A percentile compares a stretch with the other conserved stretches of the same genome.
These are phyloP conservation scores for Ornithoptera priamus DNA, from an alignment of 2,888 invertebrate species.

Conservation along the genomic window DNA sequence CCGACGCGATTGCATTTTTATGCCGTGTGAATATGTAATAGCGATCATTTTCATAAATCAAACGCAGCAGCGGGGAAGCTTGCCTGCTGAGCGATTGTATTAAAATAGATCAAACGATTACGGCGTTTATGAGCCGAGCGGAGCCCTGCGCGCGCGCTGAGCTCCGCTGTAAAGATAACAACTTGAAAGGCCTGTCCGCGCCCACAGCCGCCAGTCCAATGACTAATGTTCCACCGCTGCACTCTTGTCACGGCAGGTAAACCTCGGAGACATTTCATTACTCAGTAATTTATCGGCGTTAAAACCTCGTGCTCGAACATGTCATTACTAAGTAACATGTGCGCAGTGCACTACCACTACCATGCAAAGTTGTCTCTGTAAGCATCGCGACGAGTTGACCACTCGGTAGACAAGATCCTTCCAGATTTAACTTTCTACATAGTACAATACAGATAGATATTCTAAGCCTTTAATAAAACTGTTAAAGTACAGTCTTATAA, in stretches of 20 bases:
- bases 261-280: conserved; percentile 1
- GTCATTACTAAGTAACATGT: too few species aligned
- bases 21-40: conserved; percentile 3
- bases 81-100: background rate
- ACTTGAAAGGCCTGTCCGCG: conserved; percentile 16
- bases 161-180: conserved; percentile 20
- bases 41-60: conserved; percentile 13
- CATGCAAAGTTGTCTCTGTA: too few species aligned
- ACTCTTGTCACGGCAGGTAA: conserved; percentile 7
- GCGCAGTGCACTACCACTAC: too few species aligned
- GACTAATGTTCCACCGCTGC: background rate
- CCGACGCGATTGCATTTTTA: background rate
- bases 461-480: too few species aligned
- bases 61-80: background rate
- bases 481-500: too few species aligned
- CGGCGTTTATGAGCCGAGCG: conserved; percentile 13
- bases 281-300: conserved; percentile 8
- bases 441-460: too few species aligned
- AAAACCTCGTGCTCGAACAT: background rate
- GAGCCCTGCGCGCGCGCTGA: background rate
- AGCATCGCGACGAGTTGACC: too few species aligned
- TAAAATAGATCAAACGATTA: conserved; percentile 25
- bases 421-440: too few species aligned
- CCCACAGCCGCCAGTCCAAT: background rate
- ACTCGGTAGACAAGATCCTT: too few species aligned